Base-by-base conservation (phyloP, 1,140 invertebrate species). In the Scaptomyza pallida region DNA sequence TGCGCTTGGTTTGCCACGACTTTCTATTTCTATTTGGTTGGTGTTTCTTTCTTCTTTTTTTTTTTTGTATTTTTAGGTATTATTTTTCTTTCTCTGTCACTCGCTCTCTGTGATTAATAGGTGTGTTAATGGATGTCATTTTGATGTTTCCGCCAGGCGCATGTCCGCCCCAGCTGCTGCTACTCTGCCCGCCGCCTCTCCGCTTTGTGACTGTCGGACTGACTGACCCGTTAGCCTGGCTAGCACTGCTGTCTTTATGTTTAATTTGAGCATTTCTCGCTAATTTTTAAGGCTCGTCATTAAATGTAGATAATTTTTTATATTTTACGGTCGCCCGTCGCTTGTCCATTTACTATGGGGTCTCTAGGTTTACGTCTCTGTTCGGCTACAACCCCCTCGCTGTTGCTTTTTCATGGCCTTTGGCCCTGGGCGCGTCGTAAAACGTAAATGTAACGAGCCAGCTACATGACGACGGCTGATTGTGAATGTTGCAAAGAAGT, bases 111-210 rank as follows among this genome's bases (percentile, higher is more conserved):
- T 86, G 89, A 90, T 90, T 90, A 90, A 90, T 90, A 90, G 89
- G 89, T 86, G 89, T 90, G 89, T 88, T 90, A 90, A 90, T 90
- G 89, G 89, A 90, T 90, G 89, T 90, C 89, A 90, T 90, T 90
- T 90, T 90, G 88, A 83, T 88, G 88, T 88, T 90, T 90, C 78
- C 88, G 76, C 70, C 75, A 82, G 78, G 73, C 79, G 59, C 67
- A 77, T 60, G 50, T 62, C 51, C 68, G 61, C 15, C 45, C 48
- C 15, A 19, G 5, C 50, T 43, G 4, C 50, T 15, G 30, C 8
- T n/a, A 12, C n/a, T 15, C 16, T 12, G 10, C 8, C 21, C 37
- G 26, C 40, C n/a, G n/a, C 19, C 16, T 12, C 13, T n/a, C 21
- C 37, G 26, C 40, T 15, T 15, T 9, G 13, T 12, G 33, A 45